Base-by-base conservation (phyloP, 2,888 invertebrate genomes). In the Hemicrepidius hirtus region DNA sequence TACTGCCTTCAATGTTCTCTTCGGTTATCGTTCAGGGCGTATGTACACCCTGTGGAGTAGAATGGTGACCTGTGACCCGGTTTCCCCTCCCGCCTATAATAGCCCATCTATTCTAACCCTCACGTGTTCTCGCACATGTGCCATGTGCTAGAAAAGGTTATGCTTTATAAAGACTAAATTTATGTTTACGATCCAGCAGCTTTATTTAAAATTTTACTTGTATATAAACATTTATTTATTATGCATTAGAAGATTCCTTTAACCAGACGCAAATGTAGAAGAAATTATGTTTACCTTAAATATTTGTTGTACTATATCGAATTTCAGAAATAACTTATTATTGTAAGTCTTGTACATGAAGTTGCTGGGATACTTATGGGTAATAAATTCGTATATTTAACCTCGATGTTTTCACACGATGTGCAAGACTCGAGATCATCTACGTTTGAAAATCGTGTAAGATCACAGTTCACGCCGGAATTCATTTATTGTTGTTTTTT, bases 401-500 rank as follows among this genome's bases (percentile, higher is more conserved):
- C 71, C 71, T 69, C 63, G 24, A 20, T 28, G 63, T 63, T 69
- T 71, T 62, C 71, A 44, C 60, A 67, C 67, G 64, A 62, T 49
- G 60, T 55, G 57, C 67, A 62, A 64, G 68, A 62, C 66, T 66
- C 35, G 62, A 50, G 69, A 73, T 72, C 70, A 70, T 78, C 79
- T 76, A 74, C 77, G 77, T 77, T 76, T 73, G 73, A 73, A 74
- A 75, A 72, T 75, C 78, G 78, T 74, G 78, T 74, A 75, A 76
- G 79, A 77, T 80, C 78, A 80, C 77, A 75, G 79, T 78, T 80
- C 78, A 76, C 76, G 77, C 75, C 64, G 69, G 78, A 68, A 76
- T 77, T 79, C 79, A 81, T 82, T 79, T 79, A 78, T 81, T 80
- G 77, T 66, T 79, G 77, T 74, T 79, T 77, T n/a, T 80, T 76